phyloP scores from a whole-genome alignment of 2,113 vertebrate genomes.

The Prinia subflava region DNA sequence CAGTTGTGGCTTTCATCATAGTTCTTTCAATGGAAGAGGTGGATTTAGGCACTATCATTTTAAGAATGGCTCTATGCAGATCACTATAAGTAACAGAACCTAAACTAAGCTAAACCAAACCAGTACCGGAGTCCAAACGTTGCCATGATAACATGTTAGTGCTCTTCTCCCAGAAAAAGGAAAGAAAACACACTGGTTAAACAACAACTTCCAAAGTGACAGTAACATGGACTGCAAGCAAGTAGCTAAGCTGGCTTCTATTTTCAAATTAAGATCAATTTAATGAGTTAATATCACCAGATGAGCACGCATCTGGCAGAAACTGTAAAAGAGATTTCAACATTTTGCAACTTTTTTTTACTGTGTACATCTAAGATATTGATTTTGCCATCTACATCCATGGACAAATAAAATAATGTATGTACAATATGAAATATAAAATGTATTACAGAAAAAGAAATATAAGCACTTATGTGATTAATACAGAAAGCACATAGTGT shows the following conservation, averaged over 20 bases:
- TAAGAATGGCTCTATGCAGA: not conserved
- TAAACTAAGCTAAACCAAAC: not conserved
- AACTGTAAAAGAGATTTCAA: not conserved
- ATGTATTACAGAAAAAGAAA: not conserved
- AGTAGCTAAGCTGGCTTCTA: not conserved
- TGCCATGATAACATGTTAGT: not conserved
- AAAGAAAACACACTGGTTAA: not conserved
- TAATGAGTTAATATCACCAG: not conserved
- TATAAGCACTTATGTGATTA: not conserved
- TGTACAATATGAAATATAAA: not conserved
- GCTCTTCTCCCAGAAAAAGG: not conserved
- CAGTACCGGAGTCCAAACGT: not conserved
- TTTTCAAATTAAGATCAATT: not conserved
- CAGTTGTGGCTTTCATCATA: not conserved
- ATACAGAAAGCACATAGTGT: not conserved
- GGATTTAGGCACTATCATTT: not conserved
- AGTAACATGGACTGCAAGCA: not conserved
- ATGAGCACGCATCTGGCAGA: not conserved
- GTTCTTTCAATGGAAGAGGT: not conserved
- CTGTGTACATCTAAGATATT: not conserved
- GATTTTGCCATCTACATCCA: not conserved
- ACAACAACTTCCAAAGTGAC: not conserved
- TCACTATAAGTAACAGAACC: not conserved
- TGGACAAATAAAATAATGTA: not conserved
- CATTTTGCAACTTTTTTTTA: not conserved